Evolutionary conservation across 2,888 invertebrate genomes (phyloP).

Genomic region (Agrenia bidenticulata): DNA sequence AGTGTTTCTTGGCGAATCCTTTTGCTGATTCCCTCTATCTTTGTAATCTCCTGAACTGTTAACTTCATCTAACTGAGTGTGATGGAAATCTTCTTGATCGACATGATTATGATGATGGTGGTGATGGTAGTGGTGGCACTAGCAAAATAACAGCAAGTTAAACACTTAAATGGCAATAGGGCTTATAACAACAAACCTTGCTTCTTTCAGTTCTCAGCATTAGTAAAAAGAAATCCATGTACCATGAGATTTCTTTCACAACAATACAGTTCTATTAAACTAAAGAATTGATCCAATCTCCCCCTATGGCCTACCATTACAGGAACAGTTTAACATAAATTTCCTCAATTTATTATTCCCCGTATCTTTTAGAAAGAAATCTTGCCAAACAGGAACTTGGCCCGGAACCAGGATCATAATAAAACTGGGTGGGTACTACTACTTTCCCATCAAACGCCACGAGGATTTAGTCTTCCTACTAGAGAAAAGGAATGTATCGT

Average conservation of each 20-base stretch:
- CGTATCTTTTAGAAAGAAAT: not conserved
- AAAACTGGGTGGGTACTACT: not conserved
- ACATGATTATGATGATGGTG: conserved; percentile 35
- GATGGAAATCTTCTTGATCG: not conserved
- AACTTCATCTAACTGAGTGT: conserved; percentile 10
- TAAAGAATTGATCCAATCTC: too few species aligned
- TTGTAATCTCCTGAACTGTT: not conserved
- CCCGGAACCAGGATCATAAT: conserved; percentile 8
- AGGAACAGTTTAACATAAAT: too few species aligned
- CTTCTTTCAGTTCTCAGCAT: not conserved
- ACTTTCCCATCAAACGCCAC: too few species aligned
- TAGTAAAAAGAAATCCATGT: too few species aligned
- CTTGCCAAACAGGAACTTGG: conserved; percentile 10
- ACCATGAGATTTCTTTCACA: too few species aligned
- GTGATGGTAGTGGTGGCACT: conserved; percentile 35
- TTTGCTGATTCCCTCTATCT: conserved; percentile 8
- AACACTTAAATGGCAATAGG: conserved; percentile 22
- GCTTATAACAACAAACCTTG: conserved; percentile 31
- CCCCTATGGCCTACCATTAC: too few species aligned
- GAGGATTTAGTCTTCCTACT: too few species aligned
- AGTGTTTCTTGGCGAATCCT: conserved; percentile 31
- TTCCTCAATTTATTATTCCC: too few species aligned
- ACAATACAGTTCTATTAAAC: too few species aligned
- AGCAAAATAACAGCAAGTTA: conserved; percentile 28
- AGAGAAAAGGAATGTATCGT: too few species aligned